Conservation (phyloP, 2,797 vertebrate genomes). For the Microchirus variegatus region DNA sequence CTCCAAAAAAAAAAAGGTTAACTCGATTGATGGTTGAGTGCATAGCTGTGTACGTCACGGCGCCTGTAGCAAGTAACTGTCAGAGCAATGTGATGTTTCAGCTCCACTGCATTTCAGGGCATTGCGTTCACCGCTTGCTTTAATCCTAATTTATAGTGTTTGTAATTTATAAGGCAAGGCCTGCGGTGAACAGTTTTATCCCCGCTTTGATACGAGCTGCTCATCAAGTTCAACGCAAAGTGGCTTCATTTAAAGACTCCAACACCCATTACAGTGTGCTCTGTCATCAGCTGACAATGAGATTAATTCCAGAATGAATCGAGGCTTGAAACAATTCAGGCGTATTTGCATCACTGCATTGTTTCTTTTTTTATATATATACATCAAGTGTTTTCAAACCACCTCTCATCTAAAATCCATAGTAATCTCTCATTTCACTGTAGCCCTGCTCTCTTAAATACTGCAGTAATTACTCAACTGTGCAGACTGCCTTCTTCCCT, state of each 20-base stretch:
- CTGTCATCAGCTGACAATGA: constrained; percentile 29
- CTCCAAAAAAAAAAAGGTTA: constrained; percentile 21
- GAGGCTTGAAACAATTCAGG: constrained; percentile 20
- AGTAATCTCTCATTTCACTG: neutral
- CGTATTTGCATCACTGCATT: constrained; percentile 3
- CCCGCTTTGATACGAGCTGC: constrained; percentile 2
- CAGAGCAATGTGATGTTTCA: constrained; percentile 47
- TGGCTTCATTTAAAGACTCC: constrained; percentile 24
- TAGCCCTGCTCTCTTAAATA: constrained; percentile 1
- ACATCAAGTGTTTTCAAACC: constrained; percentile 14
- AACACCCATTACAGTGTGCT: constrained; percentile 7
- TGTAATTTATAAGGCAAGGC: constrained; percentile 5
- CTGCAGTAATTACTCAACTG: neutral
- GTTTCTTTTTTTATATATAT: neutral
- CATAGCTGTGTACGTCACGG: constrained; percentile 2
- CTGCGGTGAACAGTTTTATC: constrained; percentile 26
- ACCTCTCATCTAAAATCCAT: constrained; percentile 26
- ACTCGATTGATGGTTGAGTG: constrained; percentile 19
- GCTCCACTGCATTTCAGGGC: constrained; percentile 50
- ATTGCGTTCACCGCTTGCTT: constrained; percentile 45
- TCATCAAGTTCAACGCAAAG: constrained; percentile 10
- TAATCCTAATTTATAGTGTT: constrained; percentile 41
- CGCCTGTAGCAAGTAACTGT: constrained; percentile 22
- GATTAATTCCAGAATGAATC: constrained; percentile 37
- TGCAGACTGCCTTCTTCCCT: neutral